Base-by-base conservation (phyloP, 2,113 vertebrate species). In the Morphnarchus princeps region DNA sequence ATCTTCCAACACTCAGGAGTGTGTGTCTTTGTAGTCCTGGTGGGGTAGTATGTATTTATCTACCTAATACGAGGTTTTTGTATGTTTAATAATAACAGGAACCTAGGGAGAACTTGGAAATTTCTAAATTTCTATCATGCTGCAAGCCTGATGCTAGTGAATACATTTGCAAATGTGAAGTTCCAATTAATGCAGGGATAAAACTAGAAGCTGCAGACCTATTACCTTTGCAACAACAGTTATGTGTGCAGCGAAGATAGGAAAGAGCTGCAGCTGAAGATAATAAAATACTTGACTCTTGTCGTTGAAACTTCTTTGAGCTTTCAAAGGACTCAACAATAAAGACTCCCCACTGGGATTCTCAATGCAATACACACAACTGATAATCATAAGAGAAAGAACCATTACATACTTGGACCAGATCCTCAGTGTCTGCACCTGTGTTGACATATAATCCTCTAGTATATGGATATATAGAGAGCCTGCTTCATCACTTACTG, bases 1-100 rank as follows among this genome's bases (percentile, higher is more conserved):
- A 11, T 7, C 12, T 77, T 67, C 31, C 38, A 76, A 2, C 0
- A 3, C 5, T 11, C 6, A 13, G 22, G 16, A 63, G 3, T 38
- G 3, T 34, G 7, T 9, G 1, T 34, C 21, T 43, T 65, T 69
- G 10, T 32, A 62, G 7, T n/a, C 17, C 16, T 83, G 34, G 22
- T 58, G 28, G 17, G 58, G 4, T 36, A 83, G 62, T 32, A 38
- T 6, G 4, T 34, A 66, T 94, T 85, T 31, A 24, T 45, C 10
- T 55, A 52, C 16, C 11, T 13, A 40, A 22, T 13, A 31, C 29
- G 16, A 81, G 5, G 4, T 8, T 26, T 47, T 18, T 11, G 0
- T n/a, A 13, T 69, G 6, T 40, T 78, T 69, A 84, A n/a, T 32
- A 62, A 62, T 26, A 70, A 6, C 8, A 65, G 16, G 4, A 50